Conservation (phyloP, 2,888 invertebrate species). For the Acrobasis consociella region DNA sequence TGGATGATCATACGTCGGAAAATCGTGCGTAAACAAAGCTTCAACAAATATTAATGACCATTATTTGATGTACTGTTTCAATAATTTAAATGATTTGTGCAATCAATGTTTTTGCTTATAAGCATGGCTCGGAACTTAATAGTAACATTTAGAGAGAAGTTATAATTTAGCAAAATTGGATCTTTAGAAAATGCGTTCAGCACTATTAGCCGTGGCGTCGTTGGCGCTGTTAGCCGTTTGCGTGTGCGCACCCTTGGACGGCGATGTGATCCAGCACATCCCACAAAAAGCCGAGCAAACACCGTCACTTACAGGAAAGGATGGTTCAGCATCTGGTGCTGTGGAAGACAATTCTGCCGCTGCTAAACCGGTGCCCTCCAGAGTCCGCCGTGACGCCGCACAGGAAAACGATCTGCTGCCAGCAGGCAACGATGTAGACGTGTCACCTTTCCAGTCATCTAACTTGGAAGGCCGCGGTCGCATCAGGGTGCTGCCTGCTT, state of each 20-base stretch:
- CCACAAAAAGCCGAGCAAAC: conserved; percentile 66
- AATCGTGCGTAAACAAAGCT: conserved; percentile 57
- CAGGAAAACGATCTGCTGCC: conserved; percentile 71
- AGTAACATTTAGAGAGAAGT: conserved; percentile 45
- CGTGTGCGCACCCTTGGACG: conserved; percentile 63
- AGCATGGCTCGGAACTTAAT: conserved; percentile 34
- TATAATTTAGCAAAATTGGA: conserved; percentile 66
- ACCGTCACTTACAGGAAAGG: conserved; percentile 74
- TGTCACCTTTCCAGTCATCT: conserved; percentile 64
- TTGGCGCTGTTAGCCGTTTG: conserved; percentile 68
- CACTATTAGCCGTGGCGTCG: conserved; percentile 70
- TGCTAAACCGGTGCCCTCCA: conserved; percentile 47
- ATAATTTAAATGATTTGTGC: conserved; percentile 63
- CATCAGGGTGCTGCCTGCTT: conserved; percentile 71
- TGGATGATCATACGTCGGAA: conserved; percentile 57
- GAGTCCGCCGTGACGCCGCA: conserved; percentile 61
- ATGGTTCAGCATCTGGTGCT: conserved; percentile 72
- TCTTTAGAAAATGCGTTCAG: conserved; percentile 71
- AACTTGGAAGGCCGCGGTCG: conserved; percentile 63
- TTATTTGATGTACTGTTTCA: conserved; percentile 58
- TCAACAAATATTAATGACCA: conserved; percentile 60
- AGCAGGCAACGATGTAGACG: conserved; percentile 57
- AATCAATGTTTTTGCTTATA: conserved; percentile 59
- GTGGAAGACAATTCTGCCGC: conserved; percentile 66
- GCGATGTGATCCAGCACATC: conserved; percentile 73